Base-by-base conservation (phyloP, 1,140 invertebrate species). In the Protaetia brevitarsis region DNA sequence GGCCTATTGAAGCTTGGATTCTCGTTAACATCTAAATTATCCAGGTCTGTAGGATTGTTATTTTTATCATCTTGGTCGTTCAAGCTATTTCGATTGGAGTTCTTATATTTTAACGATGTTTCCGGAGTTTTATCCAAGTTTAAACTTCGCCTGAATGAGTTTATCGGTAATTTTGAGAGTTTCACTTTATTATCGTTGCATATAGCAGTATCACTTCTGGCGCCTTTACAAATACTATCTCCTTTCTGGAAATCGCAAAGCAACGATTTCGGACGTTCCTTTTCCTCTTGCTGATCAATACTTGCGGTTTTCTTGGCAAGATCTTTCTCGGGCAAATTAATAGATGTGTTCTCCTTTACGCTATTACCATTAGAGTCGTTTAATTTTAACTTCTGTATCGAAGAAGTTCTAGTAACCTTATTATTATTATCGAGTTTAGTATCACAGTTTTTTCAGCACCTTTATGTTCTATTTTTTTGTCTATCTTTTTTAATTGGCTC, bases 151-250 rank as follows among this genome's bases (percentile, higher is more conserved):
- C 76, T 71, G 51, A 68, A 74, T 5, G 71, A 69, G 66, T 71
- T 76, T 3, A 77, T 68, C 0, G 76, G 76, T 41, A 77, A 67
- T 71, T 74, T 75, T 0, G 76, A 77, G 11, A 30, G 31, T 66
- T 74, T 74, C 11, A 60, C 0, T 72, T 72, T 74, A 2, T 23
- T 65, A 8, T 71, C 64, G 8, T 73, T 69, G 45, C 31, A 36
- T 21, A 51, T 51, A 23, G 41, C 41, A 51, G 41, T 51, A 23
- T 51, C 41, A 51, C 41, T 70, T 68, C 69, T 72, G 30, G 65
- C 59, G 56, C 67, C 70, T 51, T 69, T 66, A 30, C 69, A 64
- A 26, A 26, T 5, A 57, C 63, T 63, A 64, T 69, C 71, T 63
- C 70, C 69, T 27, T 74, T 66, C 26, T 29, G 57, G 11, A 59